Conservation (phyloP, 2,797 vertebrate genomes). For the Onychomys leucogaster region DNA sequence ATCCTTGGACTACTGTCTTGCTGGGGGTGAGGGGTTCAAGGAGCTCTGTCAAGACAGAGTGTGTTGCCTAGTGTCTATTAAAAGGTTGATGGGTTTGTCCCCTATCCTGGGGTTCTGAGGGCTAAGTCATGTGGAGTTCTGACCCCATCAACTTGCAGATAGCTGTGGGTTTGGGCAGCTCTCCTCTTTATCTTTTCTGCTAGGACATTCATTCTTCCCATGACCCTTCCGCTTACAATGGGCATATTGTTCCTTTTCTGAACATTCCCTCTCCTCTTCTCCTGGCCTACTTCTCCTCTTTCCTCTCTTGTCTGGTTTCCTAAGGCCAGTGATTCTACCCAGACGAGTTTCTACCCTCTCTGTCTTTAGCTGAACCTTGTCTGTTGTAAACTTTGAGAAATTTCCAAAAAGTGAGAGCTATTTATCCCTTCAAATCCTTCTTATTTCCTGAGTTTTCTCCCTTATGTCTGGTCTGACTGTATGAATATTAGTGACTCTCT, state of each 20-base stretch:
- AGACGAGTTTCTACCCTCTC: background rate
- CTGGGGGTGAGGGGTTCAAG: background rate
- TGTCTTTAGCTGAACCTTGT: background rate
- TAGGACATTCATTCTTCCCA: background rate
- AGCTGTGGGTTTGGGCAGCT: background rate
- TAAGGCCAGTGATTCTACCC: background rate
- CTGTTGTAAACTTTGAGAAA: background rate
- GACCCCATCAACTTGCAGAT: background rate
- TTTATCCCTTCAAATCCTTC: background rate
- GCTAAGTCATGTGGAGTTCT: background rate
- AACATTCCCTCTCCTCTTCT: background rate
- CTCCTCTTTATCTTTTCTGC: background rate
- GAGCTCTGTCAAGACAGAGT: background rate
- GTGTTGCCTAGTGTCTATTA: background rate
- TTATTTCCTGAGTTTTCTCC: background rate
- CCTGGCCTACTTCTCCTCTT: background rate
- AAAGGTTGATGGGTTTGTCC: background rate
- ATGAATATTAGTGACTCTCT: background rate
- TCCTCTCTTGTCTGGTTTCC: background rate
- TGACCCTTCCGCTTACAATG: background rate
- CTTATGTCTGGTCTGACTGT: background rate
- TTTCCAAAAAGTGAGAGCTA: background rate
- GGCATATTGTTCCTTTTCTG: background rate
- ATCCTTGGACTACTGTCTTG: background rate
- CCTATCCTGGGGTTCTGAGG: background rate